Evolutionary conservation across 2,797 vertebrate species (phyloP).

Genomic region (Tenualosa ilisha): DNA sequence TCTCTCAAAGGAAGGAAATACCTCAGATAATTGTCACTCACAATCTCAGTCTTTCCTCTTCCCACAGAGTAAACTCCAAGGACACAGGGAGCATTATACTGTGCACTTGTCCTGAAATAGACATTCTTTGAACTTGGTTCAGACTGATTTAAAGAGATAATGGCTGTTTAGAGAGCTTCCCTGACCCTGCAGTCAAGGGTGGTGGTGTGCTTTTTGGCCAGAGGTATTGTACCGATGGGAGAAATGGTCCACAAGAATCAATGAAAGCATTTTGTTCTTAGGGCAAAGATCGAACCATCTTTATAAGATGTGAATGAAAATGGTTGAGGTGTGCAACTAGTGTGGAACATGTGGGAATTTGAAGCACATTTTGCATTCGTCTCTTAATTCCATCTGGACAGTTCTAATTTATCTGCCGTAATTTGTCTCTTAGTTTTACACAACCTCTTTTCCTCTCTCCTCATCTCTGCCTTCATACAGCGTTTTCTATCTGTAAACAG

Average conservation of each 20-base stretch:
- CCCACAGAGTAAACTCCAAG: background rate
- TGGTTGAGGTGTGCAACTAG: background rate
- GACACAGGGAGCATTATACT: background rate
- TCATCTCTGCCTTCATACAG: background rate
- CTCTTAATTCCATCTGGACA: background rate
- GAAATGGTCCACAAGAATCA: background rate
- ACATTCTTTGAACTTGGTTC: background rate
- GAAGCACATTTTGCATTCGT: background rate
- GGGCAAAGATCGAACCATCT: background rate
- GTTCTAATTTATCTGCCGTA: background rate
- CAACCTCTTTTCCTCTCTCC: background rate
- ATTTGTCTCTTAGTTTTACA: background rate
- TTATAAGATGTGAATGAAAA: background rate
- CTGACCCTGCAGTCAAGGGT: background rate
- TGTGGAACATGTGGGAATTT: background rate
- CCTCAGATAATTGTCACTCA: background rate
- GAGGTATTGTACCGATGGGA: background rate
- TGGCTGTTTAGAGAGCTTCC: background rate
- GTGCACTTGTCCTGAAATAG: background rate
- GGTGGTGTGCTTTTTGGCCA: background rate
- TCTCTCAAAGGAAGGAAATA: slow-evolving; percentile 10
- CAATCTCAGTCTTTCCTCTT: background rate
- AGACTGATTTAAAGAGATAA: background rate
- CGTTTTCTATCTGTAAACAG: background rate
- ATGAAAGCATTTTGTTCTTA: background rate